Conservation (phyloP, 2,888 invertebrate genomes). For the Drosophila paracracens region DNA sequence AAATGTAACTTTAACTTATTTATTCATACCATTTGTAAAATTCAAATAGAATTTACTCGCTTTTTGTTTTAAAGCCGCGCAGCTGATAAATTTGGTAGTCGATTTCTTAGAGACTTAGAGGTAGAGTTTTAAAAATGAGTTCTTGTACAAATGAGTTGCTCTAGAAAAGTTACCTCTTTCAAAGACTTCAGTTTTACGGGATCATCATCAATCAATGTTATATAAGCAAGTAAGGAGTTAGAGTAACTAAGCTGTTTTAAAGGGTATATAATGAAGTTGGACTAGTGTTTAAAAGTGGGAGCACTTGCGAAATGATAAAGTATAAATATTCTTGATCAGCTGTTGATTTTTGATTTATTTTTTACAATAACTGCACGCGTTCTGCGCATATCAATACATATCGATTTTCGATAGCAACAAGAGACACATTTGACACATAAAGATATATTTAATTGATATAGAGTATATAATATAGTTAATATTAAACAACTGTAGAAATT, state of each 20-base stretch:
- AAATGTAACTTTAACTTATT: not conserved
- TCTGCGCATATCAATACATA: not conserved
- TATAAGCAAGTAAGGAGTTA: no score
- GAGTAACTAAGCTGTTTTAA: no score
- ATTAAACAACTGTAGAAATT: no score
- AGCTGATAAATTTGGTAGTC: no score
- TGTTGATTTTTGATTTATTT: no score
- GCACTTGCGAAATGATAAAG: no score
- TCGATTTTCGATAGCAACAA: not conserved
- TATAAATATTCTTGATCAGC: not conserved
- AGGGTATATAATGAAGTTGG: no score
- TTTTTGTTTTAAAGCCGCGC: not conserved
- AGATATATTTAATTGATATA: not conserved
- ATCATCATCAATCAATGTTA: not conserved
- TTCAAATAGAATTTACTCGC: not conserved
- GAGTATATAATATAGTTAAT: not conserved
- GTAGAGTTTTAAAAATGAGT: not conserved
- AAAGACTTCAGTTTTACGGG: not conserved
- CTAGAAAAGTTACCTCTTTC: not conserved
- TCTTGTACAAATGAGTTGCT: not conserved
- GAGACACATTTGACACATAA: not conserved
- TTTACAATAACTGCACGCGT: no score
- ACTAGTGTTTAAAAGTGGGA: not conserved
- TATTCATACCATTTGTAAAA: constrained; percentile 10
- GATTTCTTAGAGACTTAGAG: not conserved